Evolutionary conservation across 2,113 vertebrate genomes (phyloP).

Genomic region (Egretta garzetta): DNA sequence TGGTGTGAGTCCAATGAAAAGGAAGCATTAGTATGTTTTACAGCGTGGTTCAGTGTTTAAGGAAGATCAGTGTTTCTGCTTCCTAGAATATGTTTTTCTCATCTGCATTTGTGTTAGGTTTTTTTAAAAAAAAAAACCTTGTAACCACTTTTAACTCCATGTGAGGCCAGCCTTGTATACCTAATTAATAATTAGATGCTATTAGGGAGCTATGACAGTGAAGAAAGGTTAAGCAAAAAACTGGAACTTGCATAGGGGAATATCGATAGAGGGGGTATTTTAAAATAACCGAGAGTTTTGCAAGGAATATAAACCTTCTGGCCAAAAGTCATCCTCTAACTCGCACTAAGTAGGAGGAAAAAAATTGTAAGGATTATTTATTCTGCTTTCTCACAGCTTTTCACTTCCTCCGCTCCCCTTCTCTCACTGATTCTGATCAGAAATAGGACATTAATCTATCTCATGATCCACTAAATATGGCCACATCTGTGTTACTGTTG

Average conservation of each 20-base stretch:
- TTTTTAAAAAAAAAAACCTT: not conserved
- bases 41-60: not conserved
- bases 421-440: not conserved
- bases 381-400: not conserved
- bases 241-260: not conserved
- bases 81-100: not conserved
- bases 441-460: not conserved
- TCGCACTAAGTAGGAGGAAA: not conserved
- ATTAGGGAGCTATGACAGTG: not conserved
- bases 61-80: not conserved
- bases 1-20: not conserved
- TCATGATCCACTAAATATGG: not conserved
- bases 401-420: not conserved
- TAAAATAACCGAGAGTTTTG: not conserved
- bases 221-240: not conserved
- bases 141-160: not conserved
- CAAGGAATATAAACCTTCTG: not conserved
- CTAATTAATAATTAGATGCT: not conserved
- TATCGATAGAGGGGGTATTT: not conserved
- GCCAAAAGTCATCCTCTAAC: not conserved
- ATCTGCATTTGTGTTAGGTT: not conserved
- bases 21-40: not conserved
- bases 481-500: not conserved
- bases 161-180: not conserved
- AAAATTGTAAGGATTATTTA: not conserved